Percentiles rank a stretch among this genome's conserved stretches.
phyloP scores from a whole-genome alignment of 2,113 vertebrate genomes.

The Ramphastos sulfuratus region DNA sequence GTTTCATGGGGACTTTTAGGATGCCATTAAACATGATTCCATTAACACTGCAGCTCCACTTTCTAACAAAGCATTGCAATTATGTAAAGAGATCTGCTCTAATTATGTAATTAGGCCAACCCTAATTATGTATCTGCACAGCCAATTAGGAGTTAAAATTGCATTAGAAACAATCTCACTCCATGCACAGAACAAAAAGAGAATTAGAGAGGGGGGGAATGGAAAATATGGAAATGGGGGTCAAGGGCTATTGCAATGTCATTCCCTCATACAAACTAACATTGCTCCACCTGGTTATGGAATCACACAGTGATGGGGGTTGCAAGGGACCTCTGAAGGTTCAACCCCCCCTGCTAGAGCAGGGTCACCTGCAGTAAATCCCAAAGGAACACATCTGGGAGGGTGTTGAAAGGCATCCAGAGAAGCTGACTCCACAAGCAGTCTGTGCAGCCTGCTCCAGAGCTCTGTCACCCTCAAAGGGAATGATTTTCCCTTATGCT shows the following conservation, averaged over 20 bases:
- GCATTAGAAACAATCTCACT: not conserved
- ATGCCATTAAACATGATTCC: conserved; percentile 2
- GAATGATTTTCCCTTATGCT: no score
- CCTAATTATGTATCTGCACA: conserved; percentile 34
- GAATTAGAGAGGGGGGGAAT: not conserved
- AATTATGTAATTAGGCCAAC: conserved; percentile 38
- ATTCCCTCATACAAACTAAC: not conserved
- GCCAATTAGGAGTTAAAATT: conserved; percentile 22
- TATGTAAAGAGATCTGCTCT: conserved; percentile 30
- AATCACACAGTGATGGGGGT: no score
- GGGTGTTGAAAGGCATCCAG: no score
- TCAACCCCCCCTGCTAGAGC: no score
- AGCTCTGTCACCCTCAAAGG: no score
- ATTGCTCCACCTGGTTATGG: not conserved
- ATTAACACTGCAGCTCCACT: conserved; percentile 1
- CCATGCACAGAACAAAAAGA: not conserved
- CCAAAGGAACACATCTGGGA: no score
- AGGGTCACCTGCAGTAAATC: no score
- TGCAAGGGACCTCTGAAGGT: no score
- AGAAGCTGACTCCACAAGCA: no score
- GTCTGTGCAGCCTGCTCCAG: no score
- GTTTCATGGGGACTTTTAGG: not conserved
- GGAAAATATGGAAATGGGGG: not conserved
- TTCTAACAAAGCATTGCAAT: conserved; percentile 40
- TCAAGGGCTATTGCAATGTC: not conserved